phyloP scores from a whole-genome alignment of 2,888 invertebrate genomes.

The Epistrophe eligans region DNA sequence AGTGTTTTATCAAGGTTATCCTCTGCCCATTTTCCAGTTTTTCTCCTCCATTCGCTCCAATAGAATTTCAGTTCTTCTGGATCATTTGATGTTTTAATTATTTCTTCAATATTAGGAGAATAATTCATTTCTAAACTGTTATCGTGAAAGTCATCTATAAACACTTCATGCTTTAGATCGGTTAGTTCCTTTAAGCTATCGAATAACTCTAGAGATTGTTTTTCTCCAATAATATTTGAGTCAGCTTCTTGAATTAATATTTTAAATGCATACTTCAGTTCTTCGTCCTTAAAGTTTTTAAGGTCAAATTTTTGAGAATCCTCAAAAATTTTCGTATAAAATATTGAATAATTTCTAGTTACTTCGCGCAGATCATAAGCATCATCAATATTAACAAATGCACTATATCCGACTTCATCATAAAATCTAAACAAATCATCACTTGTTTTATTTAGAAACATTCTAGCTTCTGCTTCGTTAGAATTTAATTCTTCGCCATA shows the following conservation, averaged over 20 bases:
- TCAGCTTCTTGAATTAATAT: not conserved
- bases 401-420: not conserved
- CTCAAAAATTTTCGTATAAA: not conserved
- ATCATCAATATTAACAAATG: not conserved
- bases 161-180: rapidly evolving
- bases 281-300: not conserved
- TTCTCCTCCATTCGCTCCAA: constrained; percentile 57
- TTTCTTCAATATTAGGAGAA: constrained; percentile 40
- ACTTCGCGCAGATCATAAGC: not conserved
- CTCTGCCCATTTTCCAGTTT: constrained; percentile 78
- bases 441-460: not conserved
- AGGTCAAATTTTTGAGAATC: constrained; percentile 1
- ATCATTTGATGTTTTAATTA: constrained; percentile 38
- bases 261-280: not conserved
- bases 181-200: not conserved
- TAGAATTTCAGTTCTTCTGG: constrained; percentile 62
- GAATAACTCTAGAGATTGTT: not conserved
- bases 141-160: not conserved
- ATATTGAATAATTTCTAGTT: not conserved
- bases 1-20: not conserved
- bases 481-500: not conserved
- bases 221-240: not conserved
- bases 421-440: not conserved
- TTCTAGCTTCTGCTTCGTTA: constrained; percentile 2
- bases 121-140: not conserved